These are phyloP conservation scores for Hippopotamus amphibius DNA, from an alignment of 2,113 vertebrate species.

Conservation along the genomic window DNA sequence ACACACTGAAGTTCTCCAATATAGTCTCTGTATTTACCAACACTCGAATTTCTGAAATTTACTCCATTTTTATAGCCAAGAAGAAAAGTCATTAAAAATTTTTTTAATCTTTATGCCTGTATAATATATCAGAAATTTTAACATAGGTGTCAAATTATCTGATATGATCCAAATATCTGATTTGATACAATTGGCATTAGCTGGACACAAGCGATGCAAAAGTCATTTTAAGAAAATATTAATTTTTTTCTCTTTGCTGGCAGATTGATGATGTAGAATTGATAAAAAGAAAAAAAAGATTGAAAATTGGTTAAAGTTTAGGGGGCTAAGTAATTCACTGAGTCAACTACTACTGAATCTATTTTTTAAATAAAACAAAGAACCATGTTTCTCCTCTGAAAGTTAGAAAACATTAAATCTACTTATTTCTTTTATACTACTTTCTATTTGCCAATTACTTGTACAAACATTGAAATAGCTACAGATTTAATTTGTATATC, in stretches of 20 bases:
- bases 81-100: neutral
- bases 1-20: neutral
- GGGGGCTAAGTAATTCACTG: neutral
- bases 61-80: neutral
- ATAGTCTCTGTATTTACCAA: neutral
- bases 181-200: neutral
- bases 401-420: slow-evolving; percentile 41
- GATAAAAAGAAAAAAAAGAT: neutral
- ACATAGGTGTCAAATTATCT: neutral
- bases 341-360: neutral
- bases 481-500: neutral
- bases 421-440: neutral
- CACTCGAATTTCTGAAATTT: slow-evolving; percentile 43
- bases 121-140: neutral
- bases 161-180: neutral
- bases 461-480: neutral
- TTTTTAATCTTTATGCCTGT: neutral
- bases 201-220: neutral
- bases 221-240: slow-evolving; percentile 40
- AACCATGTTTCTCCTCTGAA: neutral
- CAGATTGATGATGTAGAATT: neutral
- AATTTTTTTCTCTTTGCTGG: neutral
- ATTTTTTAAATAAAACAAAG: neutral
- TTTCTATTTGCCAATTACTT: neutral
- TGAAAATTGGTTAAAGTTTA: neutral